phyloP scores from a whole-genome alignment of 2,113 vertebrate species.

The Halcyon malimbica region DNA sequence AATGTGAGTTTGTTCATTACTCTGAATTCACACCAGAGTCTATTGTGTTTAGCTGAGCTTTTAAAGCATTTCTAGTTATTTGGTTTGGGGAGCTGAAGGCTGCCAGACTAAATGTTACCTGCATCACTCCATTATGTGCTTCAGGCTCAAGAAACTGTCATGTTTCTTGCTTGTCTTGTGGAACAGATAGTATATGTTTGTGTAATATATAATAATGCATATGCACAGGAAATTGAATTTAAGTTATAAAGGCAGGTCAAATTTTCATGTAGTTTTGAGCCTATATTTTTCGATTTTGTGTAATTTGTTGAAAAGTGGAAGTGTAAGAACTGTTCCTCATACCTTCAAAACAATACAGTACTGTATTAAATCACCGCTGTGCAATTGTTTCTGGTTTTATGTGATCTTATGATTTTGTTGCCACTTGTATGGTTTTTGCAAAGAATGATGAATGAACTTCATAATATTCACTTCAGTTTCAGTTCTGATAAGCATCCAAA shows the following conservation, averaged over 20 bases:
- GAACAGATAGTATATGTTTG: not conserved
- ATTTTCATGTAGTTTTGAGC: not conserved
- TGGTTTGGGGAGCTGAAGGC: not conserved
- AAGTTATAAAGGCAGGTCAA: not conserved
- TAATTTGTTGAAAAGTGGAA: not conserved
- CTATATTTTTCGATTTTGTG: not conserved
- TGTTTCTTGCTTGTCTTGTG: not conserved
- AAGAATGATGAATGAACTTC: constrained; percentile 2
- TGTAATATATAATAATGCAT: not conserved
- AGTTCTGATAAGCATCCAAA: constrained; percentile 50
- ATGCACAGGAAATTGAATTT: not conserved
- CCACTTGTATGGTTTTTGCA: not conserved
- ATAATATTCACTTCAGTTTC: constrained; percentile 1
- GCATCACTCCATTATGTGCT: not conserved
- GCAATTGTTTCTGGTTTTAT: not conserved
- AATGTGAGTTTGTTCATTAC: not conserved
- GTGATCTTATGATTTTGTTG: not conserved
- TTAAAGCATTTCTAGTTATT: not conserved
- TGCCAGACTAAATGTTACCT: not conserved
- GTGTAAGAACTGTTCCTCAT: not conserved
- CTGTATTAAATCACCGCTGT: not conserved
- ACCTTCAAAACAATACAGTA: not conserved
- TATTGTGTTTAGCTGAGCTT: not conserved
- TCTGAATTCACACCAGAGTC: not conserved
- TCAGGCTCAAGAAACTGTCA: not conserved